Evolutionary conservation across 2,797 vertebrate genomes (phyloP).

Genomic region (Margarornis squamiger): DNA sequence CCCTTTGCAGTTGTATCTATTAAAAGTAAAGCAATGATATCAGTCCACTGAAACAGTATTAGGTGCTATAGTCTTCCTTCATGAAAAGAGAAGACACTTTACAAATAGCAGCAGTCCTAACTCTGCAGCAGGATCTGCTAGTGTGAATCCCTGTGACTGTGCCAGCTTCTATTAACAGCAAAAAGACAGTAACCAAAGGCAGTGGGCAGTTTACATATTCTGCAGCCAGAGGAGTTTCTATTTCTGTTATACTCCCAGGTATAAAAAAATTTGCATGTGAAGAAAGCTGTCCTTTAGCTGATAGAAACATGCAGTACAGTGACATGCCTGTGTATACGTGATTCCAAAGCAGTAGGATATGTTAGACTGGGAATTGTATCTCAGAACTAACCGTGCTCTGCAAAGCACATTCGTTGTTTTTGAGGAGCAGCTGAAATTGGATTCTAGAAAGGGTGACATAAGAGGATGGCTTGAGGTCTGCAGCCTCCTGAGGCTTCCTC

Average conservation of each 20-base stretch:
- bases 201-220: neutral
- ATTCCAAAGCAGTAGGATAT: neutral
- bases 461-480: neutral
- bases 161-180: neutral
- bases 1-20: neutral
- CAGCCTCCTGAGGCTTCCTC: neutral
- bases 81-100: neutral
- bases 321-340: fast-evolving
- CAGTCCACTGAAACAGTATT: neutral
- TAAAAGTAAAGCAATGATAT: neutral
- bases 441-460: neutral
- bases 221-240: slow-evolving; percentile 6
- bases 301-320: neutral
- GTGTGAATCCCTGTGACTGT: neutral
- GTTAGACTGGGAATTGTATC: fast-evolving
- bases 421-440: neutral
- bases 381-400: neutral
- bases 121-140: neutral
- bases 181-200: neutral
- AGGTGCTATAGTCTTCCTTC: neutral
- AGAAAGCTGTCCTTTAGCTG: neutral
- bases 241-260: slow-evolving; percentile 9
- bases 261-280: neutral
- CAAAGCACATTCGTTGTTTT: fast-evolving
- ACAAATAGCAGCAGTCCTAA: neutral